Evolutionary conservation across 2,113 vertebrate genomes (phyloP).

Genomic region (Daphoenositta chrysoptera): DNA sequence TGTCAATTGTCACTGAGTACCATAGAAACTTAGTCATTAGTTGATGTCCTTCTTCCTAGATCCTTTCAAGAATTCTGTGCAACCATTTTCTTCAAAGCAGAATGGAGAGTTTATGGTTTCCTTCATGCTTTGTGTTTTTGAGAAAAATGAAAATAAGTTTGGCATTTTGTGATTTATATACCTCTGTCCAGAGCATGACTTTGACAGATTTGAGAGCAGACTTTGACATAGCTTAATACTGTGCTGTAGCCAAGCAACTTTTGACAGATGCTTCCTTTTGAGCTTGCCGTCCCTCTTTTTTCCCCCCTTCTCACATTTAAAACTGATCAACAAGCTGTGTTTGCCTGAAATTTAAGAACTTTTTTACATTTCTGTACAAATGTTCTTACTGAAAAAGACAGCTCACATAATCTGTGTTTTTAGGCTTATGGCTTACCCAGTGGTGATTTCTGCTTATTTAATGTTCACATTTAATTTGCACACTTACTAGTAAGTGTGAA

Average conservation of each 20-base stretch:
- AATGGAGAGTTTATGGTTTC: not conserved
- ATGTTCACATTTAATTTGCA: not conserved
- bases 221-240: not conserved
- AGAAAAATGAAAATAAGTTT: not conserved
- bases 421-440: not conserved
- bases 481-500: not conserved
- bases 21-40: not conserved
- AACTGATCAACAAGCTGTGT: not conserved
- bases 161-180: not conserved
- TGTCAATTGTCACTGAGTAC: not conserved
- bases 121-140: not conserved
- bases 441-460: not conserved
- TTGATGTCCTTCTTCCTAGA: not conserved
- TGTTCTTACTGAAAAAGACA: not conserved
- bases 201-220: not conserved
- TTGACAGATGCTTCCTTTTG: not conserved
- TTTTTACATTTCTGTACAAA: not conserved
- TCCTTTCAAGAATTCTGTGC: not conserved
- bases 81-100: not conserved
- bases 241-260: not conserved
- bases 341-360: not conserved
- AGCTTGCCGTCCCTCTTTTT: not conserved
- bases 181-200: not conserved
- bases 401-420: not conserved
- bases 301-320: not conserved